Percentiles rank a stretch among this genome's conserved stretches.
phyloP scores from a whole-genome alignment of 2,888 invertebrate genomes.

The Drosophila anomelani region DNA sequence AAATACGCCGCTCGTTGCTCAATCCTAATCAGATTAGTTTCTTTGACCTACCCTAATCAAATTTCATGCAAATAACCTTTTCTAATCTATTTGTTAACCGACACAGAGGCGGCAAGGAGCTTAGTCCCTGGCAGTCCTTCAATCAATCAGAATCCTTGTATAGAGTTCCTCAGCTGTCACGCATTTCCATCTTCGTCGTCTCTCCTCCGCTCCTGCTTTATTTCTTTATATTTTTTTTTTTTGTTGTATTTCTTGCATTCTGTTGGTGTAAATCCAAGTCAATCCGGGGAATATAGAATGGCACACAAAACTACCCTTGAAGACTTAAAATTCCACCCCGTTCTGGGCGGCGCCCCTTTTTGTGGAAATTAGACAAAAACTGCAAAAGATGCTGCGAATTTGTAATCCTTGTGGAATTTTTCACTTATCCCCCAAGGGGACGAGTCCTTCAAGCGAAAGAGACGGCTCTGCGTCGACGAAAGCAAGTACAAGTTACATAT shows the following conservation, averaged over 20 bases:
- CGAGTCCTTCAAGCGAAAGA: conserved; percentile 34
- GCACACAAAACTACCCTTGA: conserved; percentile 48
- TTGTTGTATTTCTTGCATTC: background rate
- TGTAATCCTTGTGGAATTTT: conserved; percentile 78
- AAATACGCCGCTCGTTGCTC: conserved; percentile 34
- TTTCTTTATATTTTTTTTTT: background rate
- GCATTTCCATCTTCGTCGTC: conserved; percentile 53
- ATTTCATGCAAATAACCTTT: conserved; percentile 68
- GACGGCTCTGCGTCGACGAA: conserved; percentile 4
- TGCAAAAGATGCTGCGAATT: conserved; percentile 77
- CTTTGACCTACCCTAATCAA: conserved; percentile 76
- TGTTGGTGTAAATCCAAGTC: conserved; percentile 74
- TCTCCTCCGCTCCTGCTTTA: conserved; percentile 9
- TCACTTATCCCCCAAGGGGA: conserved; percentile 74
- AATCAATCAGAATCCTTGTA: conserved; percentile 68
- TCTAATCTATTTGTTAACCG: conserved; percentile 63
- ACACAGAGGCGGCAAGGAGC: conserved; percentile 46
- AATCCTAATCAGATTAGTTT: conserved; percentile 52
- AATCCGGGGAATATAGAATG: conserved; percentile 62
- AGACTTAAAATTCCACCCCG: conserved; percentile 47
- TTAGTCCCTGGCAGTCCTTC: conserved; percentile 70
- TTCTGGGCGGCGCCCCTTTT: conserved; percentile 17
- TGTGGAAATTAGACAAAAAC: conserved; percentile 71
- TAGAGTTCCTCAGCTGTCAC: conserved; percentile 74
- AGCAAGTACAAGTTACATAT: conserved; percentile 24